Evolutionary conservation across 2,113 vertebrate species (phyloP), one percentile per base, ranked within the genome.

Genomic region (Mustela nigripes): DNA sequence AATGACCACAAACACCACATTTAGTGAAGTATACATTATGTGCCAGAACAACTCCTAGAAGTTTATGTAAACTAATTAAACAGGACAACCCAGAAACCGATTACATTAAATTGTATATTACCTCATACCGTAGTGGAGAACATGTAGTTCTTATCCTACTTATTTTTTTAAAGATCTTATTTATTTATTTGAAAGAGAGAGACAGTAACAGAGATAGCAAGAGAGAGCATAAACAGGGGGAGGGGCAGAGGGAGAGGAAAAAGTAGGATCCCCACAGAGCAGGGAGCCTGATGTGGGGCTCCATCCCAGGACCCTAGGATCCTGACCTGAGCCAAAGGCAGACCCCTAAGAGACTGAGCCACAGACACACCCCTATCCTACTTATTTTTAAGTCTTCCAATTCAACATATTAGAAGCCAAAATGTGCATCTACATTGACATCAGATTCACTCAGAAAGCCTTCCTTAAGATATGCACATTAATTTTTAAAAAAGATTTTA

Each of bases 11-110:
- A 93, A 83, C 7, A 42, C 18, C n/a, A 33, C 93, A 78, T 82
- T 63, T 79, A 60, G 24, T 63, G 60, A 90, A 69, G n/a, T 82
- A 31, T 73, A 62, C 6, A 50, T 90, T 92, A 78, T 89, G 4
- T 81, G 86, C 50, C 28, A 85, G 50, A 79, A 90, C 12, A 83
- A 36, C 31, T 89, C 62, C 84, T 90, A 73, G 39, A 69, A 83
- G 18, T 94, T 63, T 94, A 86, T 92, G 62, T 89, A 91, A 91
- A 94, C 71, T 82, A 36, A 94, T 73, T 94, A 69, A 93, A 53
- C 18, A 56, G 65, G 71, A 56, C 63, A 94, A 89, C 36, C 18
- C 60, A 81, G n/a, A 95, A 93, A 88, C 74, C 28, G 65, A 71
- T 86, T 71, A 26, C 7, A 89, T 91, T 73, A 65, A 71, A 58